These are phyloP conservation scores for Ormyrus rosae DNA, from an alignment of 2,888 invertebrate species.

Conservation along the genomic window DNA sequence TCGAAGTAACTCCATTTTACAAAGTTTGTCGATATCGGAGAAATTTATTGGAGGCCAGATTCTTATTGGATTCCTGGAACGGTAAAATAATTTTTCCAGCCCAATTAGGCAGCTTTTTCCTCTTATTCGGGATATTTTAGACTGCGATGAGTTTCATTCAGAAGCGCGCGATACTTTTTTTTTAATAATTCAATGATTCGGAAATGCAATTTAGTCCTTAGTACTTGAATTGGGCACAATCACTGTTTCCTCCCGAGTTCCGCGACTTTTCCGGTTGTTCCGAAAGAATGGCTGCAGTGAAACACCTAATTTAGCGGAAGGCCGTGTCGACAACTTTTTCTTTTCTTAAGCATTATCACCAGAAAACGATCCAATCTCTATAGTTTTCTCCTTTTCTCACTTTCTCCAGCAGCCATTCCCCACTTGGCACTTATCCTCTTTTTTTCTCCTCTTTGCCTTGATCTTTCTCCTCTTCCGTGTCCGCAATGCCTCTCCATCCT, in stretches of 20 bases:
- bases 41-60: too few species aligned
- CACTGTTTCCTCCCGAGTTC: slow-evolving; percentile 15
- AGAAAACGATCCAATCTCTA: slow-evolving; percentile 25
- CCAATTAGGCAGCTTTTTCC: too few species aligned
- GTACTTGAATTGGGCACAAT: slow-evolving; percentile 10
- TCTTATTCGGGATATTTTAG: too few species aligned
- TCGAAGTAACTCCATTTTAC: too few species aligned
- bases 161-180: too few species aligned
- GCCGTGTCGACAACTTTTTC: slow-evolving; percentile 32
- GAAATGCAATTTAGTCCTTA: slow-evolving; percentile 4
- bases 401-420: neutral
- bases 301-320: slow-evolving; percentile 25
- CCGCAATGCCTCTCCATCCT: neutral
- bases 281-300: slow-evolving; percentile 19
- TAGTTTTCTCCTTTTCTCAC: neutral
- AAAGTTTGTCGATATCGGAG: too few species aligned
- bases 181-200: neutral
- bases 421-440: neutral
- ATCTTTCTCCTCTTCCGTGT: neutral
- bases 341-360: slow-evolving; percentile 8
- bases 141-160: too few species aligned
- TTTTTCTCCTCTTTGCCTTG: neutral
- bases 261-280: slow-evolving; percentile 18
- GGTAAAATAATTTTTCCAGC: too few species aligned
- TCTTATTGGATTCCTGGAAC: too few species aligned